These are phyloP conservation scores for Drosophila barbarae DNA, from an alignment of 2,888 invertebrate genomes.

Conservation along the genomic window DNA sequence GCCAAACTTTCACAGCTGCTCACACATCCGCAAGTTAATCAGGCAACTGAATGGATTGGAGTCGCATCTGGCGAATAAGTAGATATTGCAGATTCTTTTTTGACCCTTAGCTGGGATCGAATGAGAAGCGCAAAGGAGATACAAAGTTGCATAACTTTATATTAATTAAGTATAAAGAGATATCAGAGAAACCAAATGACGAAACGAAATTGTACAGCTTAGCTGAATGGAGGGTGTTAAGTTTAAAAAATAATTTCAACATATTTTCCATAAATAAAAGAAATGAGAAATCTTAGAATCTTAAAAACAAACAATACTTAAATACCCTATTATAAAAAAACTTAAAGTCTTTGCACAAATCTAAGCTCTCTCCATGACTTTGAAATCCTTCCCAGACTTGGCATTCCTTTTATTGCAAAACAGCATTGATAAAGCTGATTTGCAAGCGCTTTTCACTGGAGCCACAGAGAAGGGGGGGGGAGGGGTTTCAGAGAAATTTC, in stretches of 20 bases:
- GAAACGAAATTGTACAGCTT: background rate
- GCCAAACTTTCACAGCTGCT: conserved; percentile 7
- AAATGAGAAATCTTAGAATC: no score
- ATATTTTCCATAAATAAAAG: no score
- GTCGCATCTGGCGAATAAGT: conserved; percentile 8
- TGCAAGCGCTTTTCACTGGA: background rate
- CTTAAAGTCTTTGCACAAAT: no score
- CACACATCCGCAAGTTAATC: conserved; percentile 27
- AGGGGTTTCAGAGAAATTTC: background rate
- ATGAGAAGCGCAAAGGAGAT: background rate
- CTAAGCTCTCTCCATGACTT: conserved; percentile 1
- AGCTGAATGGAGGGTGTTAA: background rate
- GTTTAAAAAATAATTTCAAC: no score
- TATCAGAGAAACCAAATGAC: no score
- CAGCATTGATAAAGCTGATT: conserved; percentile 28
- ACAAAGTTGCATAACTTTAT: no score
- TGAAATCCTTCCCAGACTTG: conserved; percentile 1
- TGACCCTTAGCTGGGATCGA: background rate
- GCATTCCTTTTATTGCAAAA: background rate
- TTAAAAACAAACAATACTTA: no score
- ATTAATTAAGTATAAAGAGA: no score
- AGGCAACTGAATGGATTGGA: background rate
- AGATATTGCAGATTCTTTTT: background rate
- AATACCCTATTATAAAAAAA: no score
- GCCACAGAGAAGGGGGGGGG: background rate